Conservation (phyloP, 2,888 invertebrate species). For the Eupithecia centaureata region DNA sequence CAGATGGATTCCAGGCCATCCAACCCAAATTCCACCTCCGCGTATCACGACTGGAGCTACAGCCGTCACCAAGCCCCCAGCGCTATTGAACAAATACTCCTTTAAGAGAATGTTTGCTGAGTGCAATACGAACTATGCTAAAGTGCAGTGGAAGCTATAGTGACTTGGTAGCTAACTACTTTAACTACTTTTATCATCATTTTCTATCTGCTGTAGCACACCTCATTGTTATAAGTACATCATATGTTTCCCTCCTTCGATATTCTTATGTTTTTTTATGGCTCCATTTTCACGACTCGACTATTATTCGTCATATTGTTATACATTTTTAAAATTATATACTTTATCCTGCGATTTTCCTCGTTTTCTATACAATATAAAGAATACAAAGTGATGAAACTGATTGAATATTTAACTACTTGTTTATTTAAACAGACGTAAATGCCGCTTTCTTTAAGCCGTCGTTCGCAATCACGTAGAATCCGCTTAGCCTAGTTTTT, state of each 20-base stretch:
- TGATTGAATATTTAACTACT: background rate
- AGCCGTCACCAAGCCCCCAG: slow-evolving; percentile 95
- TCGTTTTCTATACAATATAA: background rate
- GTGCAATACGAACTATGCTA: background rate
- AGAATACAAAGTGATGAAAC: background rate
- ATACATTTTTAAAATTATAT: too few species aligned
- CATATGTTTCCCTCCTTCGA: too few species aligned
- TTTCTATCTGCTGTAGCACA: too few species aligned
- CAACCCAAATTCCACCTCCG: slow-evolving; percentile 94
- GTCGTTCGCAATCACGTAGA: background rate
- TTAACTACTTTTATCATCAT: too few species aligned
- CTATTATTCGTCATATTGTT: too few species aligned
- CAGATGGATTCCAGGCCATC: slow-evolving; percentile 95
- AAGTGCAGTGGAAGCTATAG: background rate
- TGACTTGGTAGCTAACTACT: too few species aligned
- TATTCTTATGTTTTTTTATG: too few species aligned
- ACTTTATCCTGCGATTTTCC: background rate
- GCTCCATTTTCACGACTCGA: too few species aligned
- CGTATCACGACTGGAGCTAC: slow-evolving; percentile 95
- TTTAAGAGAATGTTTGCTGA: background rate
- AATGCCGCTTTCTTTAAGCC: background rate
- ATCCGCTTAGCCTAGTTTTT: slow-evolving; percentile 3
- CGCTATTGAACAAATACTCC: slow-evolving; percentile 78
- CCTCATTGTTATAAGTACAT: too few species aligned
- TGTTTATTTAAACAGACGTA: background rate